A percentile compares a stretch with the other conserved stretches of the same genome.
Evolutionary conservation across 2,113 vertebrate genomes (phyloP).

Genomic region (Anseranas semipalmata): DNA sequence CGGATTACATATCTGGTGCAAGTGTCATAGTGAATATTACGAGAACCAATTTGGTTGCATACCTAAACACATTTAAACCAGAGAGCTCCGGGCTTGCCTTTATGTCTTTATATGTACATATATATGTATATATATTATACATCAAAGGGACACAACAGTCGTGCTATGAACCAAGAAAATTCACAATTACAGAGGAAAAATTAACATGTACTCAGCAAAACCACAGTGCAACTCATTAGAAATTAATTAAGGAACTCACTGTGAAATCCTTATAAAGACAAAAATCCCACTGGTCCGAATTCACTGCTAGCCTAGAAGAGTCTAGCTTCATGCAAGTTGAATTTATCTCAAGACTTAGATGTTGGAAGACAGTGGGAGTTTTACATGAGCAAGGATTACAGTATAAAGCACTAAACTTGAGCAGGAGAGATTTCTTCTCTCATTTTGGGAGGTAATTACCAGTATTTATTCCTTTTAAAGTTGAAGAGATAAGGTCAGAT

Average conservation of each 20-base stretch:
- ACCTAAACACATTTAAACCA: conserved; percentile 40
- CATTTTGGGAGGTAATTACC: background rate
- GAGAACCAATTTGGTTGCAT: conserved; percentile 24
- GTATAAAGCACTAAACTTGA: background rate
- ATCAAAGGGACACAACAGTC: conserved; percentile 38
- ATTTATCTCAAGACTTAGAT: background rate
- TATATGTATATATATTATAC: conserved; percentile 51
- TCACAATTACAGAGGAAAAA: conserved; percentile 20
- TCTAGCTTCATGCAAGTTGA: background rate
- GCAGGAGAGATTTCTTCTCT: background rate
- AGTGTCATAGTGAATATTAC: conserved; percentile 12
- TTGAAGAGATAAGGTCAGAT: background rate
- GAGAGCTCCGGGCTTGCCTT: conserved; percentile 21
- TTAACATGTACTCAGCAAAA: background rate
- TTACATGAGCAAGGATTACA: background rate
- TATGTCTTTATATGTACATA: too few species aligned
- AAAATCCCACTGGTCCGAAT: background rate
- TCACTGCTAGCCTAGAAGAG: background rate
- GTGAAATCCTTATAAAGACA: background rate
- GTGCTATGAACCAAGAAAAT: conserved; percentile 14
- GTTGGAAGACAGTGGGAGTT: background rate
- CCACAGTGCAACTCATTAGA: background rate
- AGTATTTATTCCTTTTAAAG: background rate
- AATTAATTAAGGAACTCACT: conserved; percentile 34
- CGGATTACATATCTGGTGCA: background rate